A percentile compares a stretch with the other conserved stretches of the same genome.
phyloP scores from a whole-genome alignment of 2,888 invertebrate genomes.

The Eupithecia tripunctaria region DNA sequence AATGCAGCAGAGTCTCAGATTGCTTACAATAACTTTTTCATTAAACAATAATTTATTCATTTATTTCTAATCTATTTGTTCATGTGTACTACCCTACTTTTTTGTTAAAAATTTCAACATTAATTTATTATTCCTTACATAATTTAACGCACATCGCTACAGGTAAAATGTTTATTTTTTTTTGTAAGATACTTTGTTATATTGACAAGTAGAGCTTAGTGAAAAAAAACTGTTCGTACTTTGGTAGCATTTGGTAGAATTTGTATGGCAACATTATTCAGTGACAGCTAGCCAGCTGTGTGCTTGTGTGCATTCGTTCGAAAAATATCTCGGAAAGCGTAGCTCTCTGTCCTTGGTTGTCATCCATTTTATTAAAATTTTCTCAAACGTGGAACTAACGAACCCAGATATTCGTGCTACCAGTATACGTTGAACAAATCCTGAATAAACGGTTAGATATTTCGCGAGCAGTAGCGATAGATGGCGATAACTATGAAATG shows the following conservation, averaged over 20 bases:
- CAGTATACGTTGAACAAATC: constrained; percentile 9
- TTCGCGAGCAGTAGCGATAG: constrained; percentile 54
- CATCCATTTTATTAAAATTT: constrained; percentile 76
- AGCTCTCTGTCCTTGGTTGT: constrained; percentile 78
- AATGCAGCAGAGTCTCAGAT: too few species aligned
- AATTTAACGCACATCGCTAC: too few species aligned
- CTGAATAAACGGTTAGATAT: constrained; percentile 40
- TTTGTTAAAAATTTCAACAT: too few species aligned
- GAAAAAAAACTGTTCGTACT: not conserved
- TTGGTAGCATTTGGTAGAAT: constrained; percentile 51
- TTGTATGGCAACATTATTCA: constrained; percentile 68
- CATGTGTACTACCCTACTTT: too few species aligned
- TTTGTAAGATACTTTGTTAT: too few species aligned
- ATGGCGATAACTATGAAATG: constrained; percentile 73
- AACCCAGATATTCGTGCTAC: constrained; percentile 43
- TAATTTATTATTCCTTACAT: too few species aligned
- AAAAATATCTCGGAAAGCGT: constrained; percentile 76
- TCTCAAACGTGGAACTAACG: constrained; percentile 65
- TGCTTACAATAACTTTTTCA: too few species aligned
- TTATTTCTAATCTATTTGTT: too few species aligned
- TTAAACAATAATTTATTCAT: too few species aligned
- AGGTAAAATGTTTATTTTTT: too few species aligned
- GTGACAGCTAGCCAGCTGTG: constrained; percentile 80
- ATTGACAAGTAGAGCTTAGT: too few species aligned
- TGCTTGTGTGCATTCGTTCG: constrained; percentile 51